Conservation (phyloP, 92 coral and sea anemone genomes). For the Actinostola sp. region DNA sequence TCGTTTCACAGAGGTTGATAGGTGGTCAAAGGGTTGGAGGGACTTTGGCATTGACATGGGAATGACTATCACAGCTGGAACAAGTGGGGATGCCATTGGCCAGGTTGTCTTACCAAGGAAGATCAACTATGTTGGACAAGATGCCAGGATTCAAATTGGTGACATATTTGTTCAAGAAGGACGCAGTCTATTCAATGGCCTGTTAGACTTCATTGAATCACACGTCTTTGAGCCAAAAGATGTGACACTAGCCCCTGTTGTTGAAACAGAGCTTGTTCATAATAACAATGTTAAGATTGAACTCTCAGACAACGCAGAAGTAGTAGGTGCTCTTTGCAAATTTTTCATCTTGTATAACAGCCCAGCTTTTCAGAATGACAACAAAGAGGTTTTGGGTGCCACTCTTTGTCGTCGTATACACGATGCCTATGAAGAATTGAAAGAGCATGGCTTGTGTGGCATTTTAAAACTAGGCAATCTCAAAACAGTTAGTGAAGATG, state of each 20-base stretch:
- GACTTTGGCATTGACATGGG: slow-evolving; percentile 49
- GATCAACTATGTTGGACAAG: slow-evolving; percentile 35
- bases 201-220: slow-evolving; percentile 13
- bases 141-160: slow-evolving; percentile 32
- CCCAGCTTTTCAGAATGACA: not conserved
- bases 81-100: slow-evolving; percentile 17
- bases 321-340: not conserved
- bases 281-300: not conserved
- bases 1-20: slow-evolving; percentile 27
- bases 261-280: not conserved
- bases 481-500: not conserved
- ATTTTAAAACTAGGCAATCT: slow-evolving; percentile 1
- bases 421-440: slow-evolving; percentile 6
- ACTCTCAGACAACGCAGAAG: slow-evolving; percentile 1
- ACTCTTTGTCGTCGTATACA: not conserved
- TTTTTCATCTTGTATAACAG: not conserved
- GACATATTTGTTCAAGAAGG: slow-evolving; percentile 28
- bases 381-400: slow-evolving; percentile 1
- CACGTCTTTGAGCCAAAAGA: not conserved
- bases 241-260: not conserved
- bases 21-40: slow-evolving; percentile 41
- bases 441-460: slow-evolving; percentile 10
- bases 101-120: slow-evolving; percentile 33
- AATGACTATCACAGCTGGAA: slow-evolving; percentile 37
- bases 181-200: slow-evolving; percentile 24